Evolutionary conservation across 2,113 vertebrate genomes (phyloP).

Genomic region (Atrichornis clamosus): DNA sequence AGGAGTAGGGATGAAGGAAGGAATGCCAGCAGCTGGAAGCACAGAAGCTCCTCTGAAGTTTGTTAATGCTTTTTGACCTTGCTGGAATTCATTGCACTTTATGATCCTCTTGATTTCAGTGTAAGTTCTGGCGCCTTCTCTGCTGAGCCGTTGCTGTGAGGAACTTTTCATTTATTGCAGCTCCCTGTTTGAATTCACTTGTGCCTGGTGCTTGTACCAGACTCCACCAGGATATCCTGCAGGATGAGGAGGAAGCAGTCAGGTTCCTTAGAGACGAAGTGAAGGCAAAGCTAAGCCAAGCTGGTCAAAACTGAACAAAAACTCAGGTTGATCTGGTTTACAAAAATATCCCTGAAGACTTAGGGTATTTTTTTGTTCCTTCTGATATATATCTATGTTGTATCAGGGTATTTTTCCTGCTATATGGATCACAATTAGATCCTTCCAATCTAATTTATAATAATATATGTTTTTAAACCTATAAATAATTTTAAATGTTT

Average conservation of each 20-base stretch:
- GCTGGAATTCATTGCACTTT: background rate
- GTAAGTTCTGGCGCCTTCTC: background rate
- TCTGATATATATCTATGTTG: background rate
- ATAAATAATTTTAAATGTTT: background rate
- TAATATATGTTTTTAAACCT: background rate
- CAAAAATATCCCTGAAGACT: background rate
- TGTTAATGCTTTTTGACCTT: conserved; percentile 3
- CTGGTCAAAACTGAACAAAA: background rate
- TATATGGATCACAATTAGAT: background rate
- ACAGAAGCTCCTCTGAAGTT: conserved; percentile 5
- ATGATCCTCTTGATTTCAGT: background rate
- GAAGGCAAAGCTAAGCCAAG: background rate
- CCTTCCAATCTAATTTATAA: background rate
- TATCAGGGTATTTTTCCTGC: background rate
- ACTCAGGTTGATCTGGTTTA: background rate
- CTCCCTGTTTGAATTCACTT: background rate
- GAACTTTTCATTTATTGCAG: background rate
- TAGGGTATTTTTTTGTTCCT: background rate
- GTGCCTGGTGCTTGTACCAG: background rate
- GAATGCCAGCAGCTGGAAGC: background rate
- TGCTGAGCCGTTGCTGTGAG: background rate
- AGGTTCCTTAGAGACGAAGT: background rate
- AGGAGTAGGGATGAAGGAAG: background rate
- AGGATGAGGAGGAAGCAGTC: background rate
- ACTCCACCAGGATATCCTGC: background rate